Percentiles rank a stretch among this genome's conserved stretches.
Evolutionary conservation across 2,797 vertebrate species (phyloP).

Genomic region (Sandelia bainsii): DNA sequence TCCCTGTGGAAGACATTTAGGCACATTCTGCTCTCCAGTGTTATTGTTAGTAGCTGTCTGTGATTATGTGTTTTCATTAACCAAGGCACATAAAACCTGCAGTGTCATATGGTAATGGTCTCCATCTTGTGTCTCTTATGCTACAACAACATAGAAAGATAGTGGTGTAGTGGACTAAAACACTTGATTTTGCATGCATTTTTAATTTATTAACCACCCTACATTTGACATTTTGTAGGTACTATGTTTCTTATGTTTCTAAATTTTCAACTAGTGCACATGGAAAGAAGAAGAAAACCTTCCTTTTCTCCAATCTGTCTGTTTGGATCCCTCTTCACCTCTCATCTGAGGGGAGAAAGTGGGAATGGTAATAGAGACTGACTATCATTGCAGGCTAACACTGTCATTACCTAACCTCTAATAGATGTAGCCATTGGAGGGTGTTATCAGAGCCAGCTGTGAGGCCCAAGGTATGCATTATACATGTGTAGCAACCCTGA

Average conservation of each 20-base stretch:
- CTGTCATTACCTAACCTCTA: constrained; percentile 88
- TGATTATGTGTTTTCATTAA: constrained; percentile 55
- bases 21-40: too few relatives aligned
- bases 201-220: neutral
- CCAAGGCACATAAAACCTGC: constrained; percentile 37
- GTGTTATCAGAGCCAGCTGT: constrained; percentile 92
- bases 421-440: constrained; percentile 91
- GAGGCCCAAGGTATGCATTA: constrained; percentile 88
- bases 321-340: constrained; percentile 61
- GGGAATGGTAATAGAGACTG: constrained; percentile 85
- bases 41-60: constrained; percentile 5
- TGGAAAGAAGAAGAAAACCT: constrained; percentile 19
- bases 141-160: constrained; percentile 19
- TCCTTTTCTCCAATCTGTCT: constrained; percentile 80
- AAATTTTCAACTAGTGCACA: constrained; percentile 10
- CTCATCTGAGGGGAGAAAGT: constrained; percentile 36
- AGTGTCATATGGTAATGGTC: constrained; percentile 39
- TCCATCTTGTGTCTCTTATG: constrained; percentile 6
- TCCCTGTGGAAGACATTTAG: too few relatives aligned
- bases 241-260: neutral
- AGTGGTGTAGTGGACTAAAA: constrained; percentile 6
- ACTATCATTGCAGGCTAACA: constrained; percentile 77
- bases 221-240: neutral
- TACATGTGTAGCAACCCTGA: constrained; percentile 78
- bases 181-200: neutral